Conservation (phyloP, 1,140 invertebrate genomes). For the Trissolcus basalis region DNA sequence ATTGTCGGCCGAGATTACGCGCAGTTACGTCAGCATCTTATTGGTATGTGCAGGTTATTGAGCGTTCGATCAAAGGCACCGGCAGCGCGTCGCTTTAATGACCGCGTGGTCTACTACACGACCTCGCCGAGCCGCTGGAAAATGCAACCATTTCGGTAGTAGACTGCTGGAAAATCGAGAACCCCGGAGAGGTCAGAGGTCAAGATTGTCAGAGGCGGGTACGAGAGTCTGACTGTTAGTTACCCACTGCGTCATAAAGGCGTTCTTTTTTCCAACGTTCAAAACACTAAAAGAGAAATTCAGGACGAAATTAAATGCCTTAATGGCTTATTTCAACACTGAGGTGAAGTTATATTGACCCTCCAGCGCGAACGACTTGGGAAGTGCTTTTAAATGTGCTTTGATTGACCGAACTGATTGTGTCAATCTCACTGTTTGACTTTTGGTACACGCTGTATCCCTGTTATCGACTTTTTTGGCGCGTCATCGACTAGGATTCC, state of each 20-base stretch:
- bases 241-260: too few relatives aligned
- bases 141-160: too few relatives aligned
- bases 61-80: constrained; percentile 68
- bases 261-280: too few relatives aligned
- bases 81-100: constrained; percentile 66
- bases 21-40: constrained; percentile 72
- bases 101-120: constrained; percentile 18
- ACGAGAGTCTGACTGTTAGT: too few relatives aligned
- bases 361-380: not conserved
- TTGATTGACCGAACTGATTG: constrained; percentile 7
- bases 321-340: not conserved
- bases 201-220: too few relatives aligned
- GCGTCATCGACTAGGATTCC: constrained; percentile 10
- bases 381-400: not conserved
- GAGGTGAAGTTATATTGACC: not conserved
- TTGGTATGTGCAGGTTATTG: constrained; percentile 64
- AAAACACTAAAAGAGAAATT: too few relatives aligned
- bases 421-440: constrained; percentile 2
- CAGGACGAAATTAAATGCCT: not conserved
- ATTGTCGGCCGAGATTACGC: constrained; percentile 68
- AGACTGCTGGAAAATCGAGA: too few relatives aligned
- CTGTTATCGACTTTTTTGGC: constrained; percentile 12
- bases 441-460: not conserved
- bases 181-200: not conserved
- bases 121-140: not conserved